Evolutionary conservation across 2,888 invertebrate species (phyloP).

Genomic region (Trissolcus brochymenae): DNA sequence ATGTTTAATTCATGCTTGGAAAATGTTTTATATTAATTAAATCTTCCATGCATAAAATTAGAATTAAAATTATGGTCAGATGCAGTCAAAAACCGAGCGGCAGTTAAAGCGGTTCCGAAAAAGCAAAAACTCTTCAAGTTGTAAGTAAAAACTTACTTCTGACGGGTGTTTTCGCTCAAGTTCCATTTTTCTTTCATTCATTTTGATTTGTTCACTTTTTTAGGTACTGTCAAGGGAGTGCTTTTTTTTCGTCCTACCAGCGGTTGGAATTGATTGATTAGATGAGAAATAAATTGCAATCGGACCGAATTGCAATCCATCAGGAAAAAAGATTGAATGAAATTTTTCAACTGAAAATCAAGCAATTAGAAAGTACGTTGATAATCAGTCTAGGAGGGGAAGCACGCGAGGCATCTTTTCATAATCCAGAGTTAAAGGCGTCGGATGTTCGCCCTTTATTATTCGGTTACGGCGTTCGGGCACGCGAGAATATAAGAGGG

Average conservation of each 20-base stretch:
- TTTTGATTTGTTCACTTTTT: too few relatives aligned
- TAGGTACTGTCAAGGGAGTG: too few relatives aligned
- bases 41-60: slow-evolving; percentile 52
- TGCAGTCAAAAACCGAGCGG: slow-evolving; percentile 3
- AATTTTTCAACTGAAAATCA: not conserved
- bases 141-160: too few relatives aligned
- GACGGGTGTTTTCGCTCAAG: too few relatives aligned
- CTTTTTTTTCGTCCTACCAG: too few relatives aligned
- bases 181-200: too few relatives aligned
- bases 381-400: slow-evolving; percentile 29
- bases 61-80: slow-evolving; percentile 33
- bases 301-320: too few relatives aligned
- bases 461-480: slow-evolving; percentile 67
- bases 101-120: slow-evolving; percentile 2
- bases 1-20: slow-evolving; percentile 49
- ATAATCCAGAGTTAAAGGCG: slow-evolving; percentile 20
- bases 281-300: too few relatives aligned
- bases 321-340: too few relatives aligned
- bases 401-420: slow-evolving; percentile 42
- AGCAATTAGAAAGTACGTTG: slow-evolving; percentile 20
- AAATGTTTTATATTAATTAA: slow-evolving; percentile 52
- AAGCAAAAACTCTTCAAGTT: slow-evolving; percentile 3
- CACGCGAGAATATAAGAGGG: slow-evolving; percentile 60
- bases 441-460: slow-evolving; percentile 60
- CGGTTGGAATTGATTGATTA: too few relatives aligned